Evolutionary conservation across 1,140 invertebrate species (phyloP).

Genomic region (Nephila pilipes): DNA sequence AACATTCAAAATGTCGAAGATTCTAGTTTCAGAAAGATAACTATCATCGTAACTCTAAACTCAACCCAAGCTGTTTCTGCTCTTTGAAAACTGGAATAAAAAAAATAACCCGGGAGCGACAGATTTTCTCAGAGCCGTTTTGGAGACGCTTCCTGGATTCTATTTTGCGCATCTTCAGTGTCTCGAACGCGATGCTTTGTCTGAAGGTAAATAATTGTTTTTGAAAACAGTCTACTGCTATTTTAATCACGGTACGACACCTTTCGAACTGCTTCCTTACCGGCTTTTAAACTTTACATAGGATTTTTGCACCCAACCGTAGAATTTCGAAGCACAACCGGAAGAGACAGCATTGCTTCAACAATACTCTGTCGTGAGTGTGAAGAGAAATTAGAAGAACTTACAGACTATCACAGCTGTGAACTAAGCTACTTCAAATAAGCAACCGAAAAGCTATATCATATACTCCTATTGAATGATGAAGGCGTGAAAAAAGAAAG

Average conservation of each 20-base stretch:
- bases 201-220: slow-evolving; percentile 54
- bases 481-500: too few relatives aligned
- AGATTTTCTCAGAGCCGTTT: slow-evolving; percentile 28
- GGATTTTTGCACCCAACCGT: not conserved
- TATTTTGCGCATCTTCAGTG: slow-evolving; percentile 38
- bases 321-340: not conserved
- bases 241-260: slow-evolving; percentile 36
- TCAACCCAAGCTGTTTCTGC: not conserved
- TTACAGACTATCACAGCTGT: too few relatives aligned
- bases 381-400: too few relatives aligned
- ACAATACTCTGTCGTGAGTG: too few relatives aligned
- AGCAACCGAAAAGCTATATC: too few relatives aligned
- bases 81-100: not conserved
- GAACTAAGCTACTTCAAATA: too few relatives aligned
- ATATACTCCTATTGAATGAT: too few relatives aligned
- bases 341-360: not conserved
- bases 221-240: slow-evolving; percentile 49
- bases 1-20: not conserved
- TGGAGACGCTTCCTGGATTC: slow-evolving; percentile 31
- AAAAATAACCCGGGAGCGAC: not conserved
- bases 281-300: not conserved
- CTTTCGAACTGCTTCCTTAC: slow-evolving; percentile 1
- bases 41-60: slow-evolving; percentile 6
- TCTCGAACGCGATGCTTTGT: slow-evolving; percentile 34
- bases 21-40: not conserved